These are phyloP conservation scores for Ctena decussata DNA, from an alignment of 2,888 invertebrate genomes.

Conservation along the genomic window DNA sequence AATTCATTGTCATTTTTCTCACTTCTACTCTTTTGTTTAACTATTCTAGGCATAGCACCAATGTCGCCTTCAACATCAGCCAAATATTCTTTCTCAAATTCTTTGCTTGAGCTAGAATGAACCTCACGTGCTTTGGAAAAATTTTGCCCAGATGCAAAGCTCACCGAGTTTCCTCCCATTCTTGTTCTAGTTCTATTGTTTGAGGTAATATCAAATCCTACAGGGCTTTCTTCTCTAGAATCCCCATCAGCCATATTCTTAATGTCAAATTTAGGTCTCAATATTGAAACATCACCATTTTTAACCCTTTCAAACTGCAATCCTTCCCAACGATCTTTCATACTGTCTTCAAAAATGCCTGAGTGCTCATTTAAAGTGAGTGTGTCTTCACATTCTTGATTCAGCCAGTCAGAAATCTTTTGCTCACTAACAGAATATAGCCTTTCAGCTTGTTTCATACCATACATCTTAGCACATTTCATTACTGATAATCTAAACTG, in stretches of 20 bases:
- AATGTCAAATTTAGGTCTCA: neutral
- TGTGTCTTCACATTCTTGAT: neutral
- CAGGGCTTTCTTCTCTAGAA: constrained; percentile 5
- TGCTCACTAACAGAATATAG: constrained; percentile 9
- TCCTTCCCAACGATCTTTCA: neutral
- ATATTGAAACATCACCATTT: neutral
- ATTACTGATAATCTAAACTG: constrained; percentile 8
- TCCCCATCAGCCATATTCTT: neutral
- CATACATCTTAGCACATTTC: constrained; percentile 19
- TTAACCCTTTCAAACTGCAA: constrained; percentile 28
- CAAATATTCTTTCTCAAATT: constrained; percentile 20
- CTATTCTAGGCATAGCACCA: constrained; percentile 60
- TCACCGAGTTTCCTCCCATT: constrained; percentile 39
- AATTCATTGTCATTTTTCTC: constrained; percentile 17
- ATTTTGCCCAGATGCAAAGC: neutral
- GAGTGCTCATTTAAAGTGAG: neutral
- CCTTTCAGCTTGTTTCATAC: constrained; percentile 14
- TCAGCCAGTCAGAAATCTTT: constrained; percentile 11
- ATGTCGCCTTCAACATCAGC: constrained; percentile 50
- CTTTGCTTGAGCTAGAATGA: neutral
- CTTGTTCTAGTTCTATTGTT: constrained; percentile 31
- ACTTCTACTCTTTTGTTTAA: constrained; percentile 30
- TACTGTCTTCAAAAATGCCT: neutral
- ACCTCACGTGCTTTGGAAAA: neutral
- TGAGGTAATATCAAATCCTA: constrained; percentile 3